Evolutionary conservation across 2,888 invertebrate species (phyloP), one percentile per base, ranked within the genome.

Genomic region (Platerodrilus igneus): DNA sequence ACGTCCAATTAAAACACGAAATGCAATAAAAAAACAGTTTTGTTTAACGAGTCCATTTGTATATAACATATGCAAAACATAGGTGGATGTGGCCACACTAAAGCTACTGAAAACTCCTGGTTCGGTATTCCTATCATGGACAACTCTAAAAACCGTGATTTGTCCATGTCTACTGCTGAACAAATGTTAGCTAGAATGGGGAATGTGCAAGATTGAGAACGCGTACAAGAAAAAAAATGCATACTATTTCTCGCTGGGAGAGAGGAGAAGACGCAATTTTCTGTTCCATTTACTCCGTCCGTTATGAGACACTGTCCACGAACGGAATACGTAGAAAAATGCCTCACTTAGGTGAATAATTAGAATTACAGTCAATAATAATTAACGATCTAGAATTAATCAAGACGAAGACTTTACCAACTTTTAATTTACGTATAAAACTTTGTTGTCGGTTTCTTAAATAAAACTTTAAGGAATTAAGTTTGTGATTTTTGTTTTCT

Each of bases 241-340:
- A 63, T 62, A 62, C 60, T 55, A 62, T 64, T 62, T 61, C 59
- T 57, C 54, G 60, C 52, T 49, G 54, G 53, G 45, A 59, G 55
- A 58, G 58, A 62, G 67, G 68, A 69, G n/a, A n/a, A n/a, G n/a
- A n/a, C n/a, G n/a, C 68, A 70, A 70, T 70, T 70, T 70, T 70
- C 70, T 66, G 61, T 66, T 57, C 66, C 69, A 70, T 70, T 69
- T 67, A 59, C 57, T 63, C 58, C 64, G 67, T 68, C 66, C 58
- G 63, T 67, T 63, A 58, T n/a, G n/a, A 54, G 48, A 39, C 56
- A 48, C 49, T 60, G 61, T 59, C 61, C 60, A 59, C 54, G 56
- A 50, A 43, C 47, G 51, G 53, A 31, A 45, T 32, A 44, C 40
- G 45, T 53, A 35, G 45, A 58, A 59, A 59, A 59, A 58, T 52